Evolutionary conservation across 2,113 vertebrate genomes (phyloP).

Genomic region (Reinhardtius hippoglossoides): DNA sequence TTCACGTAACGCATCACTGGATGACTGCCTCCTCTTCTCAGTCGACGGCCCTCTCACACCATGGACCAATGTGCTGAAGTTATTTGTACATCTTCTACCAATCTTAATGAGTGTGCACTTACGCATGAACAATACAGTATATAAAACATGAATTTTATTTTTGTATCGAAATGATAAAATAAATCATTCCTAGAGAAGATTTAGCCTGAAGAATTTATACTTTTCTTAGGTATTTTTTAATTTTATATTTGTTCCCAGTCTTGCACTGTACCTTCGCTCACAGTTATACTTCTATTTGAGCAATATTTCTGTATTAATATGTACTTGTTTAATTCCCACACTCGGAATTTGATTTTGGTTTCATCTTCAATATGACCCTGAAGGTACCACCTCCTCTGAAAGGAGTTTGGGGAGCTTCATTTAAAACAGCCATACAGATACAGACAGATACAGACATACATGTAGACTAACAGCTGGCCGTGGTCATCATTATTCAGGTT

Average conservation of each 20-base stretch:
- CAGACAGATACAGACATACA: no score
- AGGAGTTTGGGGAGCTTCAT: slow-evolving; percentile 21
- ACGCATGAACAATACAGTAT: background rate
- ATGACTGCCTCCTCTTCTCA: slow-evolving; percentile 54
- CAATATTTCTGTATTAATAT: background rate
- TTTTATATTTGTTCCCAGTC: background rate
- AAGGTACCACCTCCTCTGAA: slow-evolving; percentile 21
- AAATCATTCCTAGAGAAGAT: no score
- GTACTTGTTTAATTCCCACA: background rate
- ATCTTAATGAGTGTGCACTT: background rate
- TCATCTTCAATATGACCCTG: slow-evolving; percentile 5
- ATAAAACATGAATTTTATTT: no score
- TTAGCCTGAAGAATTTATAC: background rate
- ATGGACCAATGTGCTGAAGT: slow-evolving; percentile 14
- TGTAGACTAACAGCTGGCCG: no score
- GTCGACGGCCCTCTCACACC: slow-evolving; percentile 38
- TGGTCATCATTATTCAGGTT: no score
- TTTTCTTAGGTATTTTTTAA: background rate
- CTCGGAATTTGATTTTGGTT: slow-evolving; percentile 6
- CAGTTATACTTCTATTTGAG: slow-evolving; percentile 1
- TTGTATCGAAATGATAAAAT: no score
- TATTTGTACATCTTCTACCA: slow-evolving; percentile 5
- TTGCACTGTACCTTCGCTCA: background rate
- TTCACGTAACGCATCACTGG: slow-evolving; percentile 74
- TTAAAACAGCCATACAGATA: slow-evolving; percentile 18